These are phyloP conservation scores for Lerista edwardsae DNA, from an alignment of 2,797 vertebrate genomes.

Conservation along the genomic window DNA sequence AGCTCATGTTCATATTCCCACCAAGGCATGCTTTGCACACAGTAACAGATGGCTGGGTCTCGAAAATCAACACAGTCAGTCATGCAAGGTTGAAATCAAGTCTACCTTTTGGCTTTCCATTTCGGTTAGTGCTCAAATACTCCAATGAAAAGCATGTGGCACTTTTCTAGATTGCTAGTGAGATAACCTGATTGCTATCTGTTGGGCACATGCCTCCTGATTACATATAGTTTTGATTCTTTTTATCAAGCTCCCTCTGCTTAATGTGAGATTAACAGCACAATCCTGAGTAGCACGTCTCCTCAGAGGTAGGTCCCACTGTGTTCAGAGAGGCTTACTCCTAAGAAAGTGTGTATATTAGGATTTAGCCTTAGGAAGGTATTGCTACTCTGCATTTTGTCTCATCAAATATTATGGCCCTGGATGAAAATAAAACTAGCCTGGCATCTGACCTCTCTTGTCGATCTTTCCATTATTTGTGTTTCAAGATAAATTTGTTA, in stretches of 20 bases:
- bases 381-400: background rate
- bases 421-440: constrained; percentile 12
- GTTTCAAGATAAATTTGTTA: constrained; percentile 37
- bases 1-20: rapidly evolving
- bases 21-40: background rate
- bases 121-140: background rate
- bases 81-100: background rate
- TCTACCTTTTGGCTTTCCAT: background rate
- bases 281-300: too few relatives aligned
- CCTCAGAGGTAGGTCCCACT: too few relatives aligned
- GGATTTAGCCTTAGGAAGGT: background rate
- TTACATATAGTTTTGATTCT: background rate
- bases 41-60: background rate
- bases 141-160: background rate
- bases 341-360: too few relatives aligned
- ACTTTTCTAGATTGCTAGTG: background rate
- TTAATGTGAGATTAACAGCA: background rate
- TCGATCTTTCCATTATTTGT: constrained; percentile 52
- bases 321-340: too few relatives aligned
- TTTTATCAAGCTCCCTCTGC: background rate
- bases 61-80: background rate
- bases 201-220: background rate
- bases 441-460: constrained; percentile 13
- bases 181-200: background rate
- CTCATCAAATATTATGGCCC: constrained; percentile 18